Conservation (phyloP, 2,797 vertebrate genomes). For the Muscicapa comitata region DNA sequence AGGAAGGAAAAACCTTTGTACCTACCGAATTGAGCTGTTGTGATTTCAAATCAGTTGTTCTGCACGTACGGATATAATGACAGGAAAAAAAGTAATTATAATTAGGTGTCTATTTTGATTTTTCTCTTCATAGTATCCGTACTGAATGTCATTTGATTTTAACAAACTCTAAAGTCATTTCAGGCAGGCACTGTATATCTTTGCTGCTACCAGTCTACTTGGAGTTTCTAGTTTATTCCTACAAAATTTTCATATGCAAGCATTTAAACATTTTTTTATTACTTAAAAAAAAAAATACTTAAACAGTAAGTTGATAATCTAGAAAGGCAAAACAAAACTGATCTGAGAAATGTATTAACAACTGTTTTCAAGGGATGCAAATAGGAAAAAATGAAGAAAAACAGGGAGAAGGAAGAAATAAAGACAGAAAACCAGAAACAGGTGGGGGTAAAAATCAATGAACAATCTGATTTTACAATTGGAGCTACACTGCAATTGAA, state of each 20-base stretch:
- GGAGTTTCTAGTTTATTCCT: constrained; percentile 25
- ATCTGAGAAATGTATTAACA: not conserved
- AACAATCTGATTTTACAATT: not conserved
- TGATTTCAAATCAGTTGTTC: constrained; percentile 75
- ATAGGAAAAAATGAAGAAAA: not conserved
- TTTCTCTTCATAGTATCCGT: constrained; percentile 75
- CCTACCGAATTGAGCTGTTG: constrained; percentile 65
- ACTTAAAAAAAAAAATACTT: not conserved
- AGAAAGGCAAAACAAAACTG: constrained; percentile 17
- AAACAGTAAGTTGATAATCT: not conserved
- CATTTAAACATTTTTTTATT: constrained; percentile 27
- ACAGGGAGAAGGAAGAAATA: not conserved
- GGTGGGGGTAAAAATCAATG: not conserved
- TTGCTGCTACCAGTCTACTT: not conserved
- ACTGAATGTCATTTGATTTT: constrained; percentile 80
- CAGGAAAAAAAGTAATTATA: constrained; percentile 75
- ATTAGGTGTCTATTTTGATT: constrained; percentile 80
- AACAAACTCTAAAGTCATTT: constrained; percentile 72
- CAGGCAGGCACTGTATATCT: constrained; percentile 29
- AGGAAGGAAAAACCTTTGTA: constrained; percentile 68
- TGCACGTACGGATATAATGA: constrained; percentile 74
- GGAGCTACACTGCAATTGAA: not conserved
- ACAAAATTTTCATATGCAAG: constrained; percentile 21
- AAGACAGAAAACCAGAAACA: not conserved
- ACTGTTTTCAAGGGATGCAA: not conserved